Percentiles rank a stretch among this genome's conserved stretches.
Conservation (phyloP, 2,797 vertebrate species). For the Helicolenus hilgendorfi region DNA sequence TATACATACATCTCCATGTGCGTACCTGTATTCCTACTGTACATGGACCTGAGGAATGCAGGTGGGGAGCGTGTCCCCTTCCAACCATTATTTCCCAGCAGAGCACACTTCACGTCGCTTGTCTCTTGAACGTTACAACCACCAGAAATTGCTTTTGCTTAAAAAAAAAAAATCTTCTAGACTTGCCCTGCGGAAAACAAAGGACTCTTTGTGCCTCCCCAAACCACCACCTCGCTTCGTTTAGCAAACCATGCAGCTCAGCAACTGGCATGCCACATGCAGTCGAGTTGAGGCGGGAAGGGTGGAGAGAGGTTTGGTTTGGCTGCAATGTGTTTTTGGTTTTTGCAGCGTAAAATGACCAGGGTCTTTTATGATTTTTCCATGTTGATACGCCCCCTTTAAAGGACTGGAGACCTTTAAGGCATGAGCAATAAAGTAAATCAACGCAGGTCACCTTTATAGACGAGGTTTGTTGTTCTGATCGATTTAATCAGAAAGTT, state of each 20-base stretch:
- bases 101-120: neutral
- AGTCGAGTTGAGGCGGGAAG: conserved; percentile 1
- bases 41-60: neutral
- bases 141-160: conserved; percentile 43
- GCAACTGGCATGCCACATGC: conserved; percentile 45
- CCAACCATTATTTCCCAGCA: conserved; percentile 1
- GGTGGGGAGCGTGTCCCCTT: neutral
- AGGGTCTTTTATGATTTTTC: neutral
- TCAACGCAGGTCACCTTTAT: neutral
- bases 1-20: neutral
- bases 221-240: conserved; percentile 33
- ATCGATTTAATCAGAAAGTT: neutral
- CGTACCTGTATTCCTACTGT: neutral
- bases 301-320: conserved; percentile 25
- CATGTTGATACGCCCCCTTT: neutral
- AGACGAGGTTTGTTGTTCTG: neutral
- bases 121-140: conserved; percentile 23
- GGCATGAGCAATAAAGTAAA: neutral
- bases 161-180: conserved; percentile 4
- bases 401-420: neutral
- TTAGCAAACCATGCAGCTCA: conserved; percentile 54
- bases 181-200: conserved; percentile 62
- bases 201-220: conserved; percentile 67
- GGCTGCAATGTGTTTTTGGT: conserved; percentile 8
- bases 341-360: conserved; percentile 7